Evolutionary conservation across 1,140 invertebrate species (phyloP).

Genomic region (Megalopta genalis): DNA sequence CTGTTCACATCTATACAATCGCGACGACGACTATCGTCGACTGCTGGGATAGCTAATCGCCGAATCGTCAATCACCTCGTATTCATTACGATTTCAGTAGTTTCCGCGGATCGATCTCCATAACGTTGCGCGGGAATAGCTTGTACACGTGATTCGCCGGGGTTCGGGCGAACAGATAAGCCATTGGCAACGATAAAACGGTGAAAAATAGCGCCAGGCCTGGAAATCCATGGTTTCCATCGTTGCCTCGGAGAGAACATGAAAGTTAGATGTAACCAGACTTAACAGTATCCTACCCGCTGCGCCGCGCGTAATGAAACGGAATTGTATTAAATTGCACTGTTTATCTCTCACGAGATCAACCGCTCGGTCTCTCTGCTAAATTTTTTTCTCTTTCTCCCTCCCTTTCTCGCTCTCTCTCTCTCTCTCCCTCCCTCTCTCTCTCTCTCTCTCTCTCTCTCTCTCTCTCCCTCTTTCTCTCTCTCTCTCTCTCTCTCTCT

Average conservation of each 20-base stretch:
- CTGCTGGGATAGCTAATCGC: not conserved
- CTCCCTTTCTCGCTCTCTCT: too few relatives aligned
- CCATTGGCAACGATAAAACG: not conserved
- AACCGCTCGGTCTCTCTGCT: slow-evolving; percentile 21
- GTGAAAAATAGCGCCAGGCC: not conserved
- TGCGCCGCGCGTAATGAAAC: slow-evolving; percentile 35
- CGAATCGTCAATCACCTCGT: not conserved
- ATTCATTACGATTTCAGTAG: not conserved
- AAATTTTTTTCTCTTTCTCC: slow-evolving; percentile 10
- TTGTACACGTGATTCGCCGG: not conserved
- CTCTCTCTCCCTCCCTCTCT: not conserved
- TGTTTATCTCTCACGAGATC: slow-evolving; percentile 54
- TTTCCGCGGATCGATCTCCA: not conserved
- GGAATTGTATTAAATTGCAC: slow-evolving; percentile 48
- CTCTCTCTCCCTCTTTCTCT: not conserved
- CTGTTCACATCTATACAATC: too few relatives aligned
- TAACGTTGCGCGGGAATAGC: not conserved
- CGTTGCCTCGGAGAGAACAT: not conserved
- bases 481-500: not conserved
- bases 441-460: not conserved
- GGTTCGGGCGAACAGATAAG: not conserved
- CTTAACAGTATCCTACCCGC: slow-evolving; percentile 17
- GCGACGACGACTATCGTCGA: too few relatives aligned
- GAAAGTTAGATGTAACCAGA: slow-evolving; percentile 43
- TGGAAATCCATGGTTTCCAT: slow-evolving; percentile 1